A percentile compares a stretch with the other conserved stretches of the same genome.
These are phyloP conservation scores for Capitulum mitella DNA, from an alignment of 2,888 invertebrate species.

Conservation along the genomic window DNA sequence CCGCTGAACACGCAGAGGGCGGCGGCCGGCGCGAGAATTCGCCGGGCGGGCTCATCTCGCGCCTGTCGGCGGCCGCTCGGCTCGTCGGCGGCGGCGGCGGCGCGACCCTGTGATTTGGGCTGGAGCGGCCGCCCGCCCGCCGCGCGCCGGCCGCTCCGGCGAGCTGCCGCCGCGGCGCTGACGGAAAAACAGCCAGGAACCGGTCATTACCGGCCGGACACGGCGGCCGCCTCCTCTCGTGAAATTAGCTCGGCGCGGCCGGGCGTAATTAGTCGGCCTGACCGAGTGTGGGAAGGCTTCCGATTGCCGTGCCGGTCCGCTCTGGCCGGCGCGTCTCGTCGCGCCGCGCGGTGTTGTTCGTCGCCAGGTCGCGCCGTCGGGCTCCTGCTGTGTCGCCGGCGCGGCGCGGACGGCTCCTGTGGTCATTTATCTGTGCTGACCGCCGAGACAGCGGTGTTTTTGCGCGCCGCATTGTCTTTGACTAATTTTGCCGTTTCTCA, in stretches of 20 bases:
- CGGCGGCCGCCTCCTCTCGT: not conserved
- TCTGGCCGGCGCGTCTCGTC: too few species aligned
- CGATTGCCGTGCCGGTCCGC: not conserved
- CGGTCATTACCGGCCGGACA: not conserved
- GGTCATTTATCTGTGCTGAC: not conserved
- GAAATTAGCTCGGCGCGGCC: not conserved
- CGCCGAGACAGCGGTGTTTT: not conserved
- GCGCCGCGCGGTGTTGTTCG: not conserved
- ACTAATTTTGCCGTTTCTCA: not conserved
- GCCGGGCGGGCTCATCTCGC: not conserved
- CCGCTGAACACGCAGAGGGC: not conserved
- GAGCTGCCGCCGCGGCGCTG: not conserved
- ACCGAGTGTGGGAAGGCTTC: not conserved
- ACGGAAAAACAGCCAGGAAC: not conserved
- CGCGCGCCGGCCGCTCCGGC: not conserved
- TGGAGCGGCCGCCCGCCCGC: not conserved
- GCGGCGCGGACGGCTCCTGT: not conserved
- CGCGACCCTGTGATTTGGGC: not conserved
- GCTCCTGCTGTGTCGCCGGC: not conserved
- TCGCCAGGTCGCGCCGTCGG: not conserved
- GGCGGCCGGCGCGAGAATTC: not conserved
- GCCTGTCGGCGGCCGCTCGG: not conserved
- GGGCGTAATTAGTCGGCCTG: not conserved
- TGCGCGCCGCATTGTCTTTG: not conserved
- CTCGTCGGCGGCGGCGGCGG: not conserved